Evolutionary conservation across 1,140 invertebrate genomes (phyloP).

Genomic region (Philopotamus ludificatus): DNA sequence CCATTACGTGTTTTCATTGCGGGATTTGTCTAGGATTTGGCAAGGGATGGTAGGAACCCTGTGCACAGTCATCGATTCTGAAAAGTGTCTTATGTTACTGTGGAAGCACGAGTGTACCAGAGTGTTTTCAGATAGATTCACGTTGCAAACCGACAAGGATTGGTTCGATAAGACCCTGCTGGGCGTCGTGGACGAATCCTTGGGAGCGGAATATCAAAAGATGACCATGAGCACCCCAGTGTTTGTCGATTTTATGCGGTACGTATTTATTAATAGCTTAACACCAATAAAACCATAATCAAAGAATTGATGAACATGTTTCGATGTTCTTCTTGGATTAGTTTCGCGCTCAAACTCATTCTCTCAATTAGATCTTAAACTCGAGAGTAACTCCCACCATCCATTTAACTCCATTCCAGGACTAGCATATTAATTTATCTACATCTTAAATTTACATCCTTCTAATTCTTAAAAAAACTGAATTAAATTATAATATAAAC

Average conservation of each 20-base stretch:
- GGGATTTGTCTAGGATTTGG: conserved; percentile 94
- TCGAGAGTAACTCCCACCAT: too few species aligned
- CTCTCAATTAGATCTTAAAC: too few species aligned
- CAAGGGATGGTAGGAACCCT: conserved; percentile 94
- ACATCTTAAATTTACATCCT: too few species aligned
- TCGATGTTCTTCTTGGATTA: too few species aligned
- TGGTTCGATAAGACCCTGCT: conserved; percentile 77
- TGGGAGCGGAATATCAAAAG: conserved; percentile 67
- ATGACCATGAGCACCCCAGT: conserved; percentile 73
- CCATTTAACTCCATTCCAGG: too few species aligned
- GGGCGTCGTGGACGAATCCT: conserved; percentile 62
- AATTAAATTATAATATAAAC: conserved; percentile 16
- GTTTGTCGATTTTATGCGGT: conserved; percentile 94
- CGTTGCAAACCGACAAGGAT: conserved; percentile 71
- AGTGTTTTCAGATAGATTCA: conserved; percentile 90
- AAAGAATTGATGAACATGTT: too few species aligned
- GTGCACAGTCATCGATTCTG: conserved; percentile 79
- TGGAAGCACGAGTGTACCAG: conserved; percentile 95
- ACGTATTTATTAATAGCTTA: too few species aligned
- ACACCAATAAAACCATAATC: too few species aligned
- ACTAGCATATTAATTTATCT: too few species aligned
- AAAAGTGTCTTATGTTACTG: conserved; percentile 77
- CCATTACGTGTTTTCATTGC: conserved; percentile 93
- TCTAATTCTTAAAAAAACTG: neutral
- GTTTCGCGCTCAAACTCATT: too few species aligned